Evolutionary conservation across 2,888 invertebrate species (phyloP).

Genomic region (Coenonympha glycerion): DNA sequence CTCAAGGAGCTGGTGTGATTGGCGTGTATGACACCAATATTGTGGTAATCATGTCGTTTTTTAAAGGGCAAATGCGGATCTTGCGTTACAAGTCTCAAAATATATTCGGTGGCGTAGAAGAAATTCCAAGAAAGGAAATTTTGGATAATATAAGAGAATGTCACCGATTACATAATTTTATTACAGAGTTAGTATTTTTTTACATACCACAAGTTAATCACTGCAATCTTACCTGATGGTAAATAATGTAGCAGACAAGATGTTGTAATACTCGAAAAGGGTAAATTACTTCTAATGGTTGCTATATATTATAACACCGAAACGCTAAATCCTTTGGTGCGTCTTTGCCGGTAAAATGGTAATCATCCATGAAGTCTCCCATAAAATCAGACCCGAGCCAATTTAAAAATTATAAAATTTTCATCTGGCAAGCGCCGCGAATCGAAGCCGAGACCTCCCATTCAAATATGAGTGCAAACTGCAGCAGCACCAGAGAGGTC

Average conservation of each 20-base stretch:
- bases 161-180: constrained; percentile 46
- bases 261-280: too few species aligned
- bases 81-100: constrained; percentile 39
- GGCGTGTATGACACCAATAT: constrained; percentile 47
- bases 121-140: constrained; percentile 27
- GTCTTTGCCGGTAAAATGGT: too few species aligned
- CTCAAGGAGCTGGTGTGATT: constrained; percentile 43
- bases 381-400: too few species aligned
- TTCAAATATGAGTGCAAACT: too few species aligned
- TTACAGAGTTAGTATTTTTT: constrained; percentile 43
- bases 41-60: constrained; percentile 49
- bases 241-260: not conserved
- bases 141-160: constrained; percentile 47
- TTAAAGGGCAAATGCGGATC: constrained; percentile 52
- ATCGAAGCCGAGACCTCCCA: too few species aligned
- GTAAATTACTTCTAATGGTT: too few species aligned
- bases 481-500: too few species aligned
- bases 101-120: constrained; percentile 37
- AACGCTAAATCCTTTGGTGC: too few species aligned
- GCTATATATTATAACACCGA: too few species aligned
- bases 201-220: not conserved
- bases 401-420: too few species aligned
- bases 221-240: not conserved
- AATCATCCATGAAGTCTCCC: too few species aligned
- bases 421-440: too few species aligned